Conservation (phyloP, 1,140 invertebrate genomes). For the Gyrodactylus bullatarudis region DNA sequence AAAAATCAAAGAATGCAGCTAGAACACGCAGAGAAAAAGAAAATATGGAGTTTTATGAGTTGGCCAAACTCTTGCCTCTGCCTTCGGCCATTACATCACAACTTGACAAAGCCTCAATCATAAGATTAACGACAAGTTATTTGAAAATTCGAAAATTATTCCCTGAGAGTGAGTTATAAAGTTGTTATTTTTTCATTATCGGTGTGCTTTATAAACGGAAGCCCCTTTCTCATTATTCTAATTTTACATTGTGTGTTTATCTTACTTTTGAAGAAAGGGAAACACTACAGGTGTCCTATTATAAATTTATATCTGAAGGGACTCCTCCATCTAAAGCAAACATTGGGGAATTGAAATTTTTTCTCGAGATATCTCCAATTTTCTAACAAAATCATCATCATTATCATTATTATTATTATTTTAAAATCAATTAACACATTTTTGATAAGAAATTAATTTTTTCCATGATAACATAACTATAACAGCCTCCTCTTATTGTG, state of each 20-base stretch:
- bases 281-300: too few species aligned
- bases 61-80: constrained; percentile 78
- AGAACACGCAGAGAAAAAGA: constrained; percentile 68
- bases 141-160: constrained; percentile 32
- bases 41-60: constrained; percentile 87
- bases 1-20: constrained; percentile 40
- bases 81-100: constrained; percentile 82
- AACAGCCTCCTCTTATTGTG: too few species aligned
- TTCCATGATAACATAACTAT: too few species aligned
- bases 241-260: background rate
- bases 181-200: background rate
- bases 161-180: constrained; percentile 9
- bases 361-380: too few species aligned
- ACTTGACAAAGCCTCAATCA: constrained; percentile 90
- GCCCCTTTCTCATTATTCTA: background rate
- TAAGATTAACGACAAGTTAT: constrained; percentile 80
- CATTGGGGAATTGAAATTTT: too few species aligned
- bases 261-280: too few species aligned
- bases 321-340: too few species aligned
- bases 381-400: too few species aligned
- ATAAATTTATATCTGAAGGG: too few species aligned
- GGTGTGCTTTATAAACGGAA: background rate
- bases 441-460: too few species aligned
- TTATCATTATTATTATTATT: too few species aligned
- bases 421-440: too few species aligned